These are phyloP conservation scores for Enteromius trimaculatus DNA, from an alignment of 2,797 vertebrate species.

Conservation along the genomic window DNA sequence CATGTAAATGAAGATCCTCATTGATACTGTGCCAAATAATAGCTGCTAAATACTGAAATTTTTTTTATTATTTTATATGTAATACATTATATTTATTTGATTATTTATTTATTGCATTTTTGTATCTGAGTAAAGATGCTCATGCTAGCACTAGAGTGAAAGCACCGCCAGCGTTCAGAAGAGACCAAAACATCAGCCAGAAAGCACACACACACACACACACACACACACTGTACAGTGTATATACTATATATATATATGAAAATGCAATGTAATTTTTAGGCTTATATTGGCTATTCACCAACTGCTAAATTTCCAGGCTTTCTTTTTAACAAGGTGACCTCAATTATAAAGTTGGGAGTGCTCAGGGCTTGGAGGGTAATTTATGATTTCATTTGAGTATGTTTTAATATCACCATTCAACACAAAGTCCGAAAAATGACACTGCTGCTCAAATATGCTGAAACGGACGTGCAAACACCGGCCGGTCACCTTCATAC, in stretches of 20 bases:
- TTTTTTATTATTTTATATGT: background rate
- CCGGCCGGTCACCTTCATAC: background rate
- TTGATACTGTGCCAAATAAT: background rate
- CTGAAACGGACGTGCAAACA: background rate
- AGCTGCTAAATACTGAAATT: background rate
- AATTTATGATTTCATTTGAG: background rate
- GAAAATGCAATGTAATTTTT: background rate
- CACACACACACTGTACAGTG: too few relatives aligned
- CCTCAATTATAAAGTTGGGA: background rate
- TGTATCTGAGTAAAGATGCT: background rate
- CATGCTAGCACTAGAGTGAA: too few relatives aligned
- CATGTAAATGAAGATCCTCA: background rate
- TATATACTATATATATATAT: too few relatives aligned
- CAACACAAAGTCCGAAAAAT: background rate
- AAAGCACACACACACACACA: too few relatives aligned
- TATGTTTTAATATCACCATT: background rate
- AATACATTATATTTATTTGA: background rate
- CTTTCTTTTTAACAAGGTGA: background rate
- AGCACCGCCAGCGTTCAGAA: too few relatives aligned
- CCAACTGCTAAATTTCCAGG: background rate
- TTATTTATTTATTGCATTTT: background rate
- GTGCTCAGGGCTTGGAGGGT: background rate
- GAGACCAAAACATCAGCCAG: too few relatives aligned
- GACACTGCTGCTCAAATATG: background rate
- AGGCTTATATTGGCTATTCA: background rate